phyloP scores from a whole-genome alignment of 2,113 vertebrate species.

The Bubo bubo region DNA sequence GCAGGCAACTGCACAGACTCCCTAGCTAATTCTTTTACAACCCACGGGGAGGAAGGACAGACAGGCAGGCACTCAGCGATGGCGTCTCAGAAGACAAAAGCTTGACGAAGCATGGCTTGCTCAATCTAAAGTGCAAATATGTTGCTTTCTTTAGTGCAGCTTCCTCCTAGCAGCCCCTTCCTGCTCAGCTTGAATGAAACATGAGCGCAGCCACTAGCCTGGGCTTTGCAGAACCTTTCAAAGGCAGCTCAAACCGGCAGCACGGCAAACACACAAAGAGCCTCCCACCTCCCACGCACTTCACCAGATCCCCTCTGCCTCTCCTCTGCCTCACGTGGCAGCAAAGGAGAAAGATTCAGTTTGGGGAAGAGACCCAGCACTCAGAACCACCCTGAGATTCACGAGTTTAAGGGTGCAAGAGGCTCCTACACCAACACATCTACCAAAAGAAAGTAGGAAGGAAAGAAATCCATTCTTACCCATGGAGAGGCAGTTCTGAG shows the following conservation, averaged over 20 bases:
- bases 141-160: not conserved
- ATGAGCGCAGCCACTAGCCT: too few relatives aligned
- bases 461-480: not conserved
- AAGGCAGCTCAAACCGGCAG: not conserved
- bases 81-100: not conserved
- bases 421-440: fast-evolving
- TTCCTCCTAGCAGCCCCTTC: not conserved
- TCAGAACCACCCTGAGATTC: not conserved
- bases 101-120: not conserved
- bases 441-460: not conserved
- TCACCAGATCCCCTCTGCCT: not conserved
- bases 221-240: not conserved
- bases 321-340: not conserved
- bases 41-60: not conserved
- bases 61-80: not conserved
- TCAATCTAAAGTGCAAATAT: not conserved
- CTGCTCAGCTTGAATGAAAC: not conserved
- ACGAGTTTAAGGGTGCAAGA: too few relatives aligned
- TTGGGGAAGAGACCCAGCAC: not conserved
- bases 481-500: not conserved
- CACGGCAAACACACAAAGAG: not conserved
- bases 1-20: too few relatives aligned
- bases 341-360: not conserved
- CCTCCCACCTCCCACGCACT: not conserved
- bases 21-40: not conserved